Percentiles rank a stretch among this genome's conserved stretches.
Evolutionary conservation across 2,888 invertebrate genomes (phyloP).

Genomic region (Gibbula magus): DNA sequence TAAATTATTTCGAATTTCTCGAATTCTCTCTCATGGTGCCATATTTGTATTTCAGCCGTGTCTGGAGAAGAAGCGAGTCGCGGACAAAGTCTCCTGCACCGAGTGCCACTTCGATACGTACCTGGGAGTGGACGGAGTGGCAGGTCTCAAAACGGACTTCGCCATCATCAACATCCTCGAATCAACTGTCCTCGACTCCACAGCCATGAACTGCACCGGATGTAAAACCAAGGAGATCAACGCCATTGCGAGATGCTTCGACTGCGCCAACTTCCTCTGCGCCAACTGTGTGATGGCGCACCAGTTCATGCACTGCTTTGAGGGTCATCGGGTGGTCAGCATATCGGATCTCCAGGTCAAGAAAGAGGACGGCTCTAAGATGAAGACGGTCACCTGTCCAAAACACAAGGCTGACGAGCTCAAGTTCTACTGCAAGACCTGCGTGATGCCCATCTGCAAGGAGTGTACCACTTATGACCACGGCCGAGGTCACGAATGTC

Average conservation of each 20-base stretch:
- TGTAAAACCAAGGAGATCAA: constrained; percentile 5
- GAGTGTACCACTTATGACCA: constrained; percentile 91
- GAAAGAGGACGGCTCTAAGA: constrained; percentile 73
- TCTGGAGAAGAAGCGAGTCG: constrained; percentile 80
- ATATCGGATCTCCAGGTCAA: constrained; percentile 79
- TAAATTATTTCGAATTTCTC: too few species aligned
- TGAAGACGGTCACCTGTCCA: constrained; percentile 83
- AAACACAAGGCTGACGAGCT: constrained; percentile 92
- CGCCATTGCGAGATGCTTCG: constrained; percentile 95
- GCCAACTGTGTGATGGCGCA: constrained; percentile 98
- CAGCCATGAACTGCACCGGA: constrained; percentile 71
- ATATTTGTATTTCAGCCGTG: constrained; percentile 77
- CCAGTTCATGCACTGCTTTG: constrained; percentile 99
- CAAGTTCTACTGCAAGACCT: constrained; percentile 95
- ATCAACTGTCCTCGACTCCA: constrained; percentile 73
- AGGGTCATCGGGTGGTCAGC: constrained; percentile 91
- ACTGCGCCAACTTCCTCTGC: constrained; percentile 96
- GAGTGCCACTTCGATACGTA: constrained; percentile 77
- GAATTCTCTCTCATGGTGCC: too few species aligned
- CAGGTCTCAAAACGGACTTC: constrained; percentile 83
- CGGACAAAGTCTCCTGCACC: constrained; percentile 86
- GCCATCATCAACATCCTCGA: constrained; percentile 77
- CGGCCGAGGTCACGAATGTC: constrained; percentile 68
- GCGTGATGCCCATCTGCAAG: constrained; percentile 93
- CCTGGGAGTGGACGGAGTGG: constrained; percentile 78